Conservation (phyloP, 2,888 invertebrate genomes). For the Tetrapedia diversipes region DNA sequence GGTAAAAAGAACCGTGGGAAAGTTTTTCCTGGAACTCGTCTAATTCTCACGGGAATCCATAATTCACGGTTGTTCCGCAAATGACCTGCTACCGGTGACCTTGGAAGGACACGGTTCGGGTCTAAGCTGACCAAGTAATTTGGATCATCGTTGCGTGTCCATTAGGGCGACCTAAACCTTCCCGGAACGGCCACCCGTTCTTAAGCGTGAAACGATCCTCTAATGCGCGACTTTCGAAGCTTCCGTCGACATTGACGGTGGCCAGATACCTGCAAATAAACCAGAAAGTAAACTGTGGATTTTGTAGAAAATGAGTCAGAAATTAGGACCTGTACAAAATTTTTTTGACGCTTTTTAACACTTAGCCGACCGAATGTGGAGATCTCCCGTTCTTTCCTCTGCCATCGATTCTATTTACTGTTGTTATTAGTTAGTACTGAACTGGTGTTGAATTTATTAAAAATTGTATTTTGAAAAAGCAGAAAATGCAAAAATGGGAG, state of each 20-base stretch:
- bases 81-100: constrained; percentile 49
- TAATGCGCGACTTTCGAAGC: not conserved
- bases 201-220: constrained; percentile 13
- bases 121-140: constrained; percentile 24
- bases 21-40: not conserved
- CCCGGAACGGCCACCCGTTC: constrained; percentile 12
- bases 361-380: no score
- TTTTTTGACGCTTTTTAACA: no score
- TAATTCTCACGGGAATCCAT: constrained; percentile 41
- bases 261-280: not conserved
- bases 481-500: no score
- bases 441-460: no score
- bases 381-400: no score
- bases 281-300: no score
- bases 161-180: constrained; percentile 16
- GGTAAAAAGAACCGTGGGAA: not conserved
- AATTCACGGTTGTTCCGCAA: constrained; percentile 43
- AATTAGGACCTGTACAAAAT: no score
- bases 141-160: constrained; percentile 19
- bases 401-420: no score
- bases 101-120: constrained; percentile 40
- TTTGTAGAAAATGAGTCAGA: no score
- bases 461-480: no score
- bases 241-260: not conserved
- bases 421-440: no score